A percentile compares a stretch with the other conserved stretches of the same genome.
Conservation (phyloP, 2,797 vertebrate species). For the Orestias chungarensis region DNA sequence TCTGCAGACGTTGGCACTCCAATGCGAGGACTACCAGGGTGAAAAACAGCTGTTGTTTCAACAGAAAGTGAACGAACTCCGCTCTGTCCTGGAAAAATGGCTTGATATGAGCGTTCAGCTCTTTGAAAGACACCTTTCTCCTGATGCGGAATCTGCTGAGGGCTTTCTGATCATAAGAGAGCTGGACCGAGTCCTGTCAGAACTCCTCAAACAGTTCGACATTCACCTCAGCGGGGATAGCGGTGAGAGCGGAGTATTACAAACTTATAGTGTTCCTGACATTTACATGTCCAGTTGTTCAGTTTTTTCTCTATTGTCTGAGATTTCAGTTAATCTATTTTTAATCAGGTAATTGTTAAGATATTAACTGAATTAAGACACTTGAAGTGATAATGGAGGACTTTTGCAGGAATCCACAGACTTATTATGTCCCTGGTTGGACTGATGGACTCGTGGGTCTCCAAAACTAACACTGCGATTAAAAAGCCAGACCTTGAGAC, state of each 20-base stretch:
- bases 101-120: constrained; percentile 72
- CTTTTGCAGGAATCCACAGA: constrained; percentile 73
- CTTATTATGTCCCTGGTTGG: constrained; percentile 70
- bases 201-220: constrained; percentile 74
- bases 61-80: constrained; percentile 73
- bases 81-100: constrained; percentile 78
- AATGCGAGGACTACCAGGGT: constrained; percentile 75
- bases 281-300: neutral
- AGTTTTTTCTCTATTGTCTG: neutral
- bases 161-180: constrained; percentile 67
- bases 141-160: constrained; percentile 57
- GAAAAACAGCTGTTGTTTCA: constrained; percentile 71
- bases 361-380: neutral
- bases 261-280: neutral
- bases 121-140: constrained; percentile 75
- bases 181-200: constrained; percentile 54
- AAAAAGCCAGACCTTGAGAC: constrained; percentile 13
- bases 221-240: constrained; percentile 78
- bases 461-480: constrained; percentile 59
- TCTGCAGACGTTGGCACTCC: constrained; percentile 73
- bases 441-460: constrained; percentile 76
- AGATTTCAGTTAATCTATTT: neutral
- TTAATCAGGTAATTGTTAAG: neutral
- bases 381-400: constrained; percentile 7
- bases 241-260: constrained; percentile 69